Base-by-base conservation (phyloP, 2,113 vertebrate species). In the Hydrolagus affinis region DNA sequence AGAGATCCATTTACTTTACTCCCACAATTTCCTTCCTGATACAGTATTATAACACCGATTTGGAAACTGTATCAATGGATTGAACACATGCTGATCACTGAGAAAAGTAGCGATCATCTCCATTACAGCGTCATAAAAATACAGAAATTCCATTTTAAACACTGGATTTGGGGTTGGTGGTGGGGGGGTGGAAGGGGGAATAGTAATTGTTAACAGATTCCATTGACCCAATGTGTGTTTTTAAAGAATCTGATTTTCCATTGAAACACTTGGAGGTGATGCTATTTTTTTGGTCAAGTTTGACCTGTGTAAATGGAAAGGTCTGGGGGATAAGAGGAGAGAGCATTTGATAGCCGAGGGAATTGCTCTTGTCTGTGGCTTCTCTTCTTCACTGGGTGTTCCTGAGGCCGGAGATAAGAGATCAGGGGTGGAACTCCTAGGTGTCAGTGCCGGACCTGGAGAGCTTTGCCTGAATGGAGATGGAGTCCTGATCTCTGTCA, bases 401-500 rank as follows among this genome's bases (percentile, higher is more conserved):
- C 32, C 77, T 2, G 77, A 80, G 6, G 76, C 76, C 1, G 77
- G 32, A 28, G 78, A 21, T 44, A 44, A 6, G 78, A 11, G 66
- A 8, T 83, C 62, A 19, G 2, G 78, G 0, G 78, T 11, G 9
- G 78, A 32, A 25, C 8, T 66, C 60, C 78, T 56, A 0, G 11
- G 0, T 15, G 11, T 83, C 25, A 66, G 78, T 0, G 78, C 60
- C 0, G 78, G 8, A 3, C 21, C 62, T 0, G 78, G 60, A n/a
- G 23, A 32, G 78, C 1, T 68, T 7, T 23, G 25, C 25, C 78
- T 83, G 62, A 15, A 3, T 1, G 78, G 78, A 68, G 78, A 83
- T 15, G 78, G 78, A 19, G 78, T 83, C 78, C 78, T 83, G 78
- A 60, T 66, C 14, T 30, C 60, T 25, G 78, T 19, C 60, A 32